These are phyloP conservation scores for Masticophis lateralis DNA, from an alignment of 2,797 vertebrate genomes.

Conservation along the genomic window DNA sequence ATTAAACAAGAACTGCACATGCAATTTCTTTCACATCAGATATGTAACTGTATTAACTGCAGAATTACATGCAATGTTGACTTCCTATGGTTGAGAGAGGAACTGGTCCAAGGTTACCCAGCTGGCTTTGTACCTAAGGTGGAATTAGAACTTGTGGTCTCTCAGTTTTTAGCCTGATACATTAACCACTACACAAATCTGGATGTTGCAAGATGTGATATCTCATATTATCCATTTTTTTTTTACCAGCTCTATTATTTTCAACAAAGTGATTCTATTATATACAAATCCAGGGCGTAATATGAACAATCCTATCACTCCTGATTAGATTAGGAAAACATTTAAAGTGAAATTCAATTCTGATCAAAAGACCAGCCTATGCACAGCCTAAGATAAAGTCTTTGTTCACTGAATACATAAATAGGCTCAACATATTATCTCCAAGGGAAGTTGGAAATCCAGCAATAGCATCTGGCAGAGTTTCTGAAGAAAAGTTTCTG, in stretches of 20 bases:
- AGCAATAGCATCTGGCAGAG: conserved; percentile 52
- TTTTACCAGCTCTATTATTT: not conserved
- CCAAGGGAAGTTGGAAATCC: not conserved
- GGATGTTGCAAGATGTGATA: not conserved
- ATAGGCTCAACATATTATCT: conserved; percentile 25
- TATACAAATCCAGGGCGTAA: not conserved
- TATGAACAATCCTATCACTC: conserved; percentile 1
- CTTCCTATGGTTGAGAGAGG: not conserved
- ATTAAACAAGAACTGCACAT: not conserved
- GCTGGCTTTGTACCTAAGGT: not conserved
- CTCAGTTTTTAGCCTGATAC: not conserved
- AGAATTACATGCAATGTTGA: not conserved
- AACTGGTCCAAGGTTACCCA: not conserved
- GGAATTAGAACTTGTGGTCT: not conserved
- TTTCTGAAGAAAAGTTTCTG: conserved; percentile 49
- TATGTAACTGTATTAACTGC: not conserved
- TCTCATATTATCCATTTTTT: not conserved
- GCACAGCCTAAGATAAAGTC: conserved; percentile 20
- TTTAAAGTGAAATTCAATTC: not conserved
- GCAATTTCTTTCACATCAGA: not conserved
- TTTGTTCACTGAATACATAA: not conserved
- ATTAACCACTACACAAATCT: not conserved
- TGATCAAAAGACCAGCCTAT: not conserved
- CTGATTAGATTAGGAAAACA: conserved; percentile 2
- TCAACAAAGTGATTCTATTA: conserved; percentile 1